These are phyloP conservation scores for Lapara coniferarum DNA, from an alignment of 2,888 invertebrate genomes.

Conservation along the genomic window DNA sequence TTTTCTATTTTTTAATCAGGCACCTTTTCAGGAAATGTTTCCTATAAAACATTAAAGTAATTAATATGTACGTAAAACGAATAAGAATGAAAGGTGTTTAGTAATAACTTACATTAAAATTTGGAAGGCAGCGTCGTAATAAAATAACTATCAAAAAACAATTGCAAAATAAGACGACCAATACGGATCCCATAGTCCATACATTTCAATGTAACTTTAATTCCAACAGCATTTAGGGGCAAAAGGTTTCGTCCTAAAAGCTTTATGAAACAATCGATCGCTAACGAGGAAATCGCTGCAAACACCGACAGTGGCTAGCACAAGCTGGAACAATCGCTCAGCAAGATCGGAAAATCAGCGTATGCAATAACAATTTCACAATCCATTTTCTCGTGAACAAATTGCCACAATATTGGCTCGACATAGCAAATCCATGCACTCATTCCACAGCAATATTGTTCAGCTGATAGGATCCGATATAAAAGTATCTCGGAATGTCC, in stretches of 20 bases:
- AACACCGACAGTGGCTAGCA: conserved; percentile 24
- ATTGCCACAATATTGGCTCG: conserved; percentile 50
- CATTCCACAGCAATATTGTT: conserved; percentile 26
- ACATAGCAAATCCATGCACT: conserved; percentile 38
- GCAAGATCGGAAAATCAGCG: conserved; percentile 41
- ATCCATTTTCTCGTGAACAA: conserved; percentile 52
- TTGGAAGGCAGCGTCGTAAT: neutral
- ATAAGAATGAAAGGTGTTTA: neutral
- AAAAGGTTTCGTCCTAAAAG: conserved; percentile 16
- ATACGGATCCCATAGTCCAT: neutral
- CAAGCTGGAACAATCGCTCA: conserved; percentile 39
- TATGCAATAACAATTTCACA: conserved; percentile 59
- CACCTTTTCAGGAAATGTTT: too few species aligned
- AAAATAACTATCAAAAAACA: neutral
- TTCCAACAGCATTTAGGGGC: neutral
- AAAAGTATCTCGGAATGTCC: neutral
- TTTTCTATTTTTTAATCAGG: too few species aligned
- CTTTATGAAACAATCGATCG: neutral
- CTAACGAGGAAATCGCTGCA: conserved; percentile 18
- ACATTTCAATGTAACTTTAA: neutral
- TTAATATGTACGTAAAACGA: too few species aligned
- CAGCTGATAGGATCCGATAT: conserved; percentile 9
- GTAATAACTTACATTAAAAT: neutral
- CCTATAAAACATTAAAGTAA: too few species aligned
- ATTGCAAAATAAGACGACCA: neutral